Base-by-base conservation (phyloP, 1,140 invertebrate species). In the Cotesia glomerata region DNA sequence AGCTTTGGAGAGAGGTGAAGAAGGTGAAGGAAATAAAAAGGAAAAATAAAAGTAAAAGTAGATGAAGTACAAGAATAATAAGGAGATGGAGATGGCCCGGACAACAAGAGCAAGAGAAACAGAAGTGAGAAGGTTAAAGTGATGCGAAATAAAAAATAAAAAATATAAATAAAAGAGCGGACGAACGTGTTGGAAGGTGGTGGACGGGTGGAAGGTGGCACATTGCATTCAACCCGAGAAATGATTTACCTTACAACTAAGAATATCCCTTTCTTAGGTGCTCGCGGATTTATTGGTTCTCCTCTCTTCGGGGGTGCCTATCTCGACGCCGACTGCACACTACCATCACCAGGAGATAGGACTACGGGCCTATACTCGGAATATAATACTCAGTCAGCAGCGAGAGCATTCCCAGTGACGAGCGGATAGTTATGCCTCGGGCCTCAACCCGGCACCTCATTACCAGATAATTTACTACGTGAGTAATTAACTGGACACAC, bases 401-500 rank as follows among this genome's bases (percentile, higher is more conserved):
- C 67, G 36, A 52, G 34, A 61, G n/a, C 11, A 58, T 32, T 45
- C 34, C 32, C 54, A 54, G 64, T 69, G 69, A 56, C 36, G 67
- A 32, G 52, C 51, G 69, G 45, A 51, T 34, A 64, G 66, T 32
- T 16, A 14, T 62, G 82, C 85, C 80, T 75, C 76, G 69, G 85
- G 85, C 84, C 77, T 75, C 73, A 80, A 78, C 79, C 83, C 84
- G 83, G 84, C 85, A 86, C 85, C 85, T 86, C 85, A 86, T 86
- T 86, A 85, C 80, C 79, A 72, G 83, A 86, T 86, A 85, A 86
- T 86, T 86, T 86, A 85, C 85, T 84, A 84, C 84, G 78, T 80
- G 83, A 82, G 84, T 86, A 86, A 86, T 86, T 86, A 86, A 86
- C 84, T 84, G 82, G 83, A 82, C 84, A 85, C 82, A 85, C 85